Base-by-base conservation (phyloP, 2,888 invertebrate genomes). In the Thymelicus sylvestris region DNA sequence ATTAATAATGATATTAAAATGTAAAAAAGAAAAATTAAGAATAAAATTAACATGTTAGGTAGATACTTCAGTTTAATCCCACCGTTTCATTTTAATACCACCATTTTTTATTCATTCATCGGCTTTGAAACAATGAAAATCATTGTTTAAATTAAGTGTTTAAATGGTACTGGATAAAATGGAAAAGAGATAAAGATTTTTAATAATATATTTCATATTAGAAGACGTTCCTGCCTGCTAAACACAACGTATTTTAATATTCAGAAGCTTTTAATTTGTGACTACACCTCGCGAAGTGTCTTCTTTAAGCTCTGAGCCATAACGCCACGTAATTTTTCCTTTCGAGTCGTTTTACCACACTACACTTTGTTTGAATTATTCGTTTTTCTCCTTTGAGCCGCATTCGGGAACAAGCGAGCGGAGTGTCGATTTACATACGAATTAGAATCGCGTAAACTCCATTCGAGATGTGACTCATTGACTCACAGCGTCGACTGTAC, bases 401-500 rank as follows among this genome's bases (percentile, higher is more conserved):
- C 50, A 60, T 47, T 62, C 66, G 48, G 61, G 61, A 47, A 60
- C 52, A 65, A 60, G 64, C 69, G 69, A 70, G 55, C 41, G 62
- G 38, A 39, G 48, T 74, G 76, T 77, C 74, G 81, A 83, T 84
- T 84, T 81, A 81, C 79, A 83, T 84, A 81, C 80, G 81, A 79
- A 84, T 85, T 84, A 80, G 70, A 75, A 77, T 78, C 75, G 47
- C 68, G 19, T 38, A 31, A 67, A 66, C 41, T 62, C 41, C 59
- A 70, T 83, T 78, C 77, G 44, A 38, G 44, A 38, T 55, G 19
- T 52, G 44, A 55, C 41, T 57, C 68, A 44, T 38, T 55, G 55
- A 63, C 55, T 62, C 31, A 31, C 31, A 19, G 4, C 31, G 31
- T 38, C 55, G 55, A 63, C 55, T 62, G 63, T 12, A 52, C 47